Conservation (phyloP, 2,888 invertebrate species). For the Campoplex capitator region DNA sequence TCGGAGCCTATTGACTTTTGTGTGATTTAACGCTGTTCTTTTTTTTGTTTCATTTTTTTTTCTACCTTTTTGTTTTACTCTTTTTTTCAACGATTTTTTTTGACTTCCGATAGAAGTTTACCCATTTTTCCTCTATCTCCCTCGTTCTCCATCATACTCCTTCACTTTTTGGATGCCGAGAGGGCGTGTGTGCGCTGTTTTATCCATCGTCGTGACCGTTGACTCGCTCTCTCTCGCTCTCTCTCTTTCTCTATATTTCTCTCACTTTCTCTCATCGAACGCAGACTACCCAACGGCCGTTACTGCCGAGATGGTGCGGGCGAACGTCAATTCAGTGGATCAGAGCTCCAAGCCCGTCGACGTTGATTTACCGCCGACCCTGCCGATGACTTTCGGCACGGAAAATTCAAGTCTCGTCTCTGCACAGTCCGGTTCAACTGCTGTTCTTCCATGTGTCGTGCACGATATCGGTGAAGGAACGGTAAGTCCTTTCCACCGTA, state of each 20-base stretch:
- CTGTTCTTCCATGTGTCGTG: slow-evolving; percentile 93
- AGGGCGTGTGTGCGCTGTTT: slow-evolving; percentile 50
- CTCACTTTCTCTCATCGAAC: slow-evolving; percentile 54
- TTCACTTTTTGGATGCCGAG: slow-evolving; percentile 42
- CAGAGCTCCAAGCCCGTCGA: slow-evolving; percentile 79
- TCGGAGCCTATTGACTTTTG: slow-evolving; percentile 67
- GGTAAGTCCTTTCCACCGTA: slow-evolving; percentile 87
- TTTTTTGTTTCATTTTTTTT: not conserved
- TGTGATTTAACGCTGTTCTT: slow-evolving; percentile 65
- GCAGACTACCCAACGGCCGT: slow-evolving; percentile 77
- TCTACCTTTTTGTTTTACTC: not conserved
- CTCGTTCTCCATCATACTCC: slow-evolving; percentile 61
- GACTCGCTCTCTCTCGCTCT: slow-evolving; percentile 31
- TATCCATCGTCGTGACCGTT: slow-evolving; percentile 58
- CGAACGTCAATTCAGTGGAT: slow-evolving; percentile 79
- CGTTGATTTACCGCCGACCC: slow-evolving; percentile 82
- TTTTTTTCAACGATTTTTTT: slow-evolving; percentile 51
- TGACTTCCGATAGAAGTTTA: slow-evolving; percentile 58
- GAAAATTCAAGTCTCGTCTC: slow-evolving; percentile 93
- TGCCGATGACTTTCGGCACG: slow-evolving; percentile 92
- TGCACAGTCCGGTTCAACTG: slow-evolving; percentile 94
- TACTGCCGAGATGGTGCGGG: slow-evolving; percentile 79
- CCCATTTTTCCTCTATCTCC: slow-evolving; percentile 55
- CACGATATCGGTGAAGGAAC: slow-evolving; percentile 95
- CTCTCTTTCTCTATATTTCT: not conserved